A percentile compares a stretch with the other conserved stretches of the same genome.
phyloP scores from a whole-genome alignment of 2,113 vertebrate species.

The Sorex fumeus region DNA sequence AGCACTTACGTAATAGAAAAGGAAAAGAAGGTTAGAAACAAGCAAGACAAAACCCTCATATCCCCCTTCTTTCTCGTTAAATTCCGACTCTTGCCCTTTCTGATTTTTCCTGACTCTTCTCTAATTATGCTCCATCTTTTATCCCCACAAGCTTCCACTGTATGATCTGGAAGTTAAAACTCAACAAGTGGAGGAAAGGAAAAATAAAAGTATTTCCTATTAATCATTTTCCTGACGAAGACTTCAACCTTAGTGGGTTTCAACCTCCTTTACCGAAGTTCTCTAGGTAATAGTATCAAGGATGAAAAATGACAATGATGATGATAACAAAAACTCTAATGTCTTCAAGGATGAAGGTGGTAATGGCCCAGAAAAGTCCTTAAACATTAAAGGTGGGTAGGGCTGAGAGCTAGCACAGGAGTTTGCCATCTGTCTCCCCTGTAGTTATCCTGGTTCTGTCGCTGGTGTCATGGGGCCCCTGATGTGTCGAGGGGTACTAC shows the following conservation, averaged over 20 bases:
- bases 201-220: not conserved
- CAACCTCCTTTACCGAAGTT: not conserved
- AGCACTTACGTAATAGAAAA: conserved; percentile 44
- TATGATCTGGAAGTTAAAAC: not conserved
- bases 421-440: too few species aligned
- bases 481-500: too few species aligned
- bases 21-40: not conserved
- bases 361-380: not conserved
- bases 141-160: not conserved
- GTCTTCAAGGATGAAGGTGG: not conserved
- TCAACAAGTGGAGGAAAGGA: not conserved
- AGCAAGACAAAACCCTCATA: not conserved
- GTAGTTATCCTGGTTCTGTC: too few species aligned
- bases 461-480: too few species aligned
- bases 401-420: too few species aligned
- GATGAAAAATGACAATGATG: not conserved
- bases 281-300: conserved; percentile 51
- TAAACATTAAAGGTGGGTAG: too few species aligned
- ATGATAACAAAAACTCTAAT: conserved; percentile 49
- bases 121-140: not conserved
- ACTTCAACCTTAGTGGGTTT: not conserved
- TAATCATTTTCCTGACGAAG: conserved; percentile 28
- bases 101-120: not conserved
- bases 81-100: not conserved
- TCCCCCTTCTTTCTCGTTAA: conserved; percentile 4